Evolutionary conservation across 2,113 vertebrate genomes (phyloP).

Genomic region (Azemiops feae): DNA sequence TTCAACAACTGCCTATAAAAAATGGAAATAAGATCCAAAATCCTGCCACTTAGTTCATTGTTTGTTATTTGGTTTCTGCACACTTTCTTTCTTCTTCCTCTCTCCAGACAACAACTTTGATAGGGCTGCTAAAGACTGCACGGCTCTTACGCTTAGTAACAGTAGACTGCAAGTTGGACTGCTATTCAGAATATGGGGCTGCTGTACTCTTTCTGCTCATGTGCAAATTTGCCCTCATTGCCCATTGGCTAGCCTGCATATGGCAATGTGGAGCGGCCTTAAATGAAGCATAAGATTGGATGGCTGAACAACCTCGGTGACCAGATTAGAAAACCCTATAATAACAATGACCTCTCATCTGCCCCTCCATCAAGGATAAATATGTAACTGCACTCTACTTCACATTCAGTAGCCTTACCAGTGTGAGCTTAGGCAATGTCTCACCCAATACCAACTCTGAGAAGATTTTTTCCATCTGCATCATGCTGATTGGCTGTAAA

Average conservation of each 20-base stretch:
- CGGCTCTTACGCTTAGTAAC: slow-evolving; percentile 77
- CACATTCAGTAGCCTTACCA: slow-evolving; percentile 99
- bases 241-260: slow-evolving; percentile 85
- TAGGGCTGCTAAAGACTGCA: slow-evolving; percentile 78
- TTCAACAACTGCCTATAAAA: neutral
- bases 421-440: slow-evolving; percentile 95
- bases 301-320: slow-evolving; percentile 95
- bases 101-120: slow-evolving; percentile 79
- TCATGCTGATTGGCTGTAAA: slow-evolving; percentile 99
- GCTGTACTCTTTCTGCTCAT: slow-evolving; percentile 82
- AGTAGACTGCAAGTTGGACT: slow-evolving; percentile 79
- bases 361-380: slow-evolving; percentile 95
- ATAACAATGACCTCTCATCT: slow-evolving; percentile 79
- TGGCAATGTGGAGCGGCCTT: slow-evolving; percentile 81
- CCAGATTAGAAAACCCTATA: slow-evolving; percentile 94
- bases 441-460: slow-evolving; percentile 98
- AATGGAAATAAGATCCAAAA: neutral
- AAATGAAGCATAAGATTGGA: slow-evolving; percentile 89
- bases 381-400: slow-evolving; percentile 98
- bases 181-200: slow-evolving; percentile 78
- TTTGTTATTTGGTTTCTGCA: neutral
- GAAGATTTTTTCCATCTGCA: slow-evolving; percentile 99
- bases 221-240: slow-evolving; percentile 83
- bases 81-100: slow-evolving; percentile 17
- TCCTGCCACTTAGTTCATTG: neutral